Evolutionary conservation across 2,113 vertebrate genomes (phyloP).

Genomic region (Vombatus ursinus): DNA sequence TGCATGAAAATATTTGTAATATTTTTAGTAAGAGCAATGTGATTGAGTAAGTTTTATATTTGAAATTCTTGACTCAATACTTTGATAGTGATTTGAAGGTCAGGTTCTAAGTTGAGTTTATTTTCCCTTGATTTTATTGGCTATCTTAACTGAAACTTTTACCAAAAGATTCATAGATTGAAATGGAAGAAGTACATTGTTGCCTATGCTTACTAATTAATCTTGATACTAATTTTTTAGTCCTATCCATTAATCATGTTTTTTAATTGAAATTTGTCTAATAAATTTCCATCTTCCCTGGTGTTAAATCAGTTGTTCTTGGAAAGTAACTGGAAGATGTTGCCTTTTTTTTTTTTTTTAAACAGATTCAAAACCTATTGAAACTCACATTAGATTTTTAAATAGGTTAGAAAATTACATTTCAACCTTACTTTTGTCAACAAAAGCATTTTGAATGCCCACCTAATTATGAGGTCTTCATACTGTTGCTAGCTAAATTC

Average conservation of each 20-base stretch:
- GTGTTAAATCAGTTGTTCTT: neutral
- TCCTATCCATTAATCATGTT: no score
- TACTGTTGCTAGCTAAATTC: neutral
- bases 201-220: neutral
- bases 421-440: neutral
- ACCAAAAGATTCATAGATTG: neutral
- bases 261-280: neutral
- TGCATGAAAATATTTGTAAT: neutral
- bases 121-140: neutral
- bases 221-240: no score
- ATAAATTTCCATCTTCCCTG: neutral
- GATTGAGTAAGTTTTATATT: neutral
- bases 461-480: neutral
- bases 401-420: neutral
- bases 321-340: neutral
- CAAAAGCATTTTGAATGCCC: neutral
- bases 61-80: neutral
- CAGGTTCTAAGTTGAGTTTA: neutral
- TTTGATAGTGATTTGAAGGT: neutral
- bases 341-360: neutral
- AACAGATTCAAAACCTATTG: neutral
- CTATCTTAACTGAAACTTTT: neutral
- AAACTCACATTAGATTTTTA: neutral
- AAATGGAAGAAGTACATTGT: neutral
- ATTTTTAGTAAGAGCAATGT: neutral